These are phyloP conservation scores for Drosophila asahinai DNA, from an alignment of 1,140 invertebrate genomes.

Conservation along the genomic window DNA sequence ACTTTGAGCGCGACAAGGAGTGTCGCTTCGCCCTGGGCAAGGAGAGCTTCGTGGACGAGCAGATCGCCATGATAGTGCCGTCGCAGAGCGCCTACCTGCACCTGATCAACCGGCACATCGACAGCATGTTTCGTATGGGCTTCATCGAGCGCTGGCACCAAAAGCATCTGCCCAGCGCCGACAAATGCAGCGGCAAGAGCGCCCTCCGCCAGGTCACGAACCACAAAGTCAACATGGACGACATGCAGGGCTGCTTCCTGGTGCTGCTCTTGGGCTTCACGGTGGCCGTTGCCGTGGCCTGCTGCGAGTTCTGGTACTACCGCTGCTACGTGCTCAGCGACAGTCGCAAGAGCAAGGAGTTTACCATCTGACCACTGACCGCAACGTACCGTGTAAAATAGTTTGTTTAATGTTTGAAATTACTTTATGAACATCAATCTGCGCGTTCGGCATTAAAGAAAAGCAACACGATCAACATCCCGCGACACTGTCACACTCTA, in stretches of 20 bases:
- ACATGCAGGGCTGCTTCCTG: slow-evolving; percentile 92
- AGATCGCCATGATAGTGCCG: slow-evolving; percentile 91
- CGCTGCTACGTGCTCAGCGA: slow-evolving; percentile 42
- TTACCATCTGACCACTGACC: slow-evolving; percentile 56
- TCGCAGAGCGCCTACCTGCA: slow-evolving; percentile 90
- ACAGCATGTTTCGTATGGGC: slow-evolving; percentile 92
- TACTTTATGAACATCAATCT: slow-evolving; percentile 76
- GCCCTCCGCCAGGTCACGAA: slow-evolving; percentile 89
- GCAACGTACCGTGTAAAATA: slow-evolving; percentile 57
- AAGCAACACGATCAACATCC: slow-evolving; percentile 54
- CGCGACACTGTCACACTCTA: slow-evolving; percentile 49
- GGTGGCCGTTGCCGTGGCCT: slow-evolving; percentile 47
- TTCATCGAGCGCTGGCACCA: slow-evolving; percentile 93
- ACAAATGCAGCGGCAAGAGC: slow-evolving; percentile 89
- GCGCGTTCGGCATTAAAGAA: slow-evolving; percentile 64
- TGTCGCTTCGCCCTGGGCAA: slow-evolving; percentile 79
- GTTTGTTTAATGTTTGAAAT: slow-evolving; percentile 66
- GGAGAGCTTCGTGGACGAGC: slow-evolving; percentile 92
- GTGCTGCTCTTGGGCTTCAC: slow-evolving; percentile 72
- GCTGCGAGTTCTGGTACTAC: slow-evolving; percentile 66
- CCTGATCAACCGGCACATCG: slow-evolving; percentile 89
- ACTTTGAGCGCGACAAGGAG: slow-evolving; percentile 79
- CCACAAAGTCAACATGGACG: slow-evolving; percentile 93
- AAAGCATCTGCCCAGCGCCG: slow-evolving; percentile 91
- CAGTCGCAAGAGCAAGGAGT: slow-evolving; percentile 36